Base-by-base conservation (phyloP, 2,888 invertebrate species). In the Torymus texanus region DNA sequence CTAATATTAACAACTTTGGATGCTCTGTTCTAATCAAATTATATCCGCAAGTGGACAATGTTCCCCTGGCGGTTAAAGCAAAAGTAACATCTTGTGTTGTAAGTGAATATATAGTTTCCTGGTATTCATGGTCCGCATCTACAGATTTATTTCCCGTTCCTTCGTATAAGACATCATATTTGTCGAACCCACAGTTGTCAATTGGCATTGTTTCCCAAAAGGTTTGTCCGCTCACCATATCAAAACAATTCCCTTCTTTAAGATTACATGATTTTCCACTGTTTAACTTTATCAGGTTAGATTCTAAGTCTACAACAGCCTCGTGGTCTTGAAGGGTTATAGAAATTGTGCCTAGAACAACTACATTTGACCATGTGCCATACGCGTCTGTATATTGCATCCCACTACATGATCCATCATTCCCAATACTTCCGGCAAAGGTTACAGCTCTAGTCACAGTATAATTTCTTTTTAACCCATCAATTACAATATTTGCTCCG, bases 11-110 rank as follows among this genome's bases (percentile, higher is more conserved):
- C 11, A 80, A 50, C 67, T 77, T 75, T 0, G 79, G 71, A 14
- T 81, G 81, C 55, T 81, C 79, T 0, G 83, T 83, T 65, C 50
- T 73, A 12, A 78, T 58, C 3, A 80, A 14, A 8, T 21, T 62
- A 18, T 78, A 78, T 2, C 79, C 81, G 18, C 83, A 82, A 10
- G 80, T 14, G 10, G 10, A 51, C 59, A 51, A 65, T 29, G 1
- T 50, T 2, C 18, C 12, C 24, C 58, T 63, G 1, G 41, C n/a
- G 0, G 63, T 55, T 10, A 76, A 41, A 1, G 76, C 58, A 29
- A 76, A 76, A 1, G 63, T 76, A n/a, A 68, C 10, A 58, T 56
- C 62, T 16, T 68, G 13, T 8, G 21, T n/a, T 3, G 18, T 55
- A 14, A 66, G 12, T 2, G 51, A 71, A 67, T 75, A 75, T 10